Percentiles rank a stretch among this genome's conserved stretches.
phyloP scores from a whole-genome alignment of 23 tunicate species.

The Styela clava region DNA sequence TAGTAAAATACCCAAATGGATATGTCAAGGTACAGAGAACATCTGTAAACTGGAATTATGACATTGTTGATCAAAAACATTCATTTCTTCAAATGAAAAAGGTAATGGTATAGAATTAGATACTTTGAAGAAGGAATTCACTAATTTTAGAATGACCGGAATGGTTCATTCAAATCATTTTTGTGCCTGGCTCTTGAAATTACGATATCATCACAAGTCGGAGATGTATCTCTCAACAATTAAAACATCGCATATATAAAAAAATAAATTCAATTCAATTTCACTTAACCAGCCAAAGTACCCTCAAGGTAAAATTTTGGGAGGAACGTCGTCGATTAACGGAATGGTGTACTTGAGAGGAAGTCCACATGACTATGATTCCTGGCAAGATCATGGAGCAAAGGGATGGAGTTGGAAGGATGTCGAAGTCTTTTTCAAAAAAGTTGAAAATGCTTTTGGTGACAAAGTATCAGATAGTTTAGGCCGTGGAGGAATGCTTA shows the following conservation, averaged over 20 bases:
- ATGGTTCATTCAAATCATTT: no score
- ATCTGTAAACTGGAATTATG: slow-evolving; percentile 37
- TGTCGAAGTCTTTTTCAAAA: slow-evolving; percentile 47
- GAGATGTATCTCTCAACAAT: no score
- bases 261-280: not conserved
- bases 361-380: slow-evolving; percentile 52
- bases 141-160: no score
- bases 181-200: no score
- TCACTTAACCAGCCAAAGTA: slow-evolving; percentile 23
- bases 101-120: not conserved
- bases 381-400: slow-evolving; percentile 67
- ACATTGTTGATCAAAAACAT: slow-evolving; percentile 34
- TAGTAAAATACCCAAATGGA: slow-evolving; percentile 22
- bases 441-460: slow-evolving; percentile 31
- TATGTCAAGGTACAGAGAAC: not conserved
- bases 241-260: no score
- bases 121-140: no score
- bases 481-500: not conserved
- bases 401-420: slow-evolving; percentile 57
- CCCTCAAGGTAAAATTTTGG: slow-evolving; percentile 72
- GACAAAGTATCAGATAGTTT: not conserved
- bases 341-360: slow-evolving; percentile 53
- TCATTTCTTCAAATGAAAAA: not conserved
- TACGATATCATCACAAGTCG: no score
- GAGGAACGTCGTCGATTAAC: slow-evolving; percentile 67